A percentile compares a stretch with the other conserved stretches of the same genome.
Evolutionary conservation across 2,113 vertebrate genomes (phyloP).

Genomic region (Podarcis cretensis): DNA sequence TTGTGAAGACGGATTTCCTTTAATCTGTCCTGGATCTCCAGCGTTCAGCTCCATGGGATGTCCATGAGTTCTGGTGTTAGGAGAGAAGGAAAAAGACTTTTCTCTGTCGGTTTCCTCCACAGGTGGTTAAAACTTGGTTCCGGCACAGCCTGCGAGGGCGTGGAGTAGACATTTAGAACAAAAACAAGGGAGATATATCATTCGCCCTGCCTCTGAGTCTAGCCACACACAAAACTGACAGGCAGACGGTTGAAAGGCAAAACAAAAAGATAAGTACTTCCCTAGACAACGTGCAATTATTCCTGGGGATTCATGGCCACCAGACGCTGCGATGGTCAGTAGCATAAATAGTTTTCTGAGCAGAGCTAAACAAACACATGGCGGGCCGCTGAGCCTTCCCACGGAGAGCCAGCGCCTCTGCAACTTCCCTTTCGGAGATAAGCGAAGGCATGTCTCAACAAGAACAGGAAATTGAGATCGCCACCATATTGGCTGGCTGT

Average conservation of each 20-base stretch:
- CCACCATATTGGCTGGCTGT: background rate
- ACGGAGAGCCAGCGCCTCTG: too few relatives aligned
- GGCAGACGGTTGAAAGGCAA: background rate
- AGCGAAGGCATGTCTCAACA: background rate
- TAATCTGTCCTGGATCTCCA: too few relatives aligned
- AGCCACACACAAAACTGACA: background rate
- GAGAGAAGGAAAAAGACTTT: too few relatives aligned
- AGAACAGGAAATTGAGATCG: background rate
- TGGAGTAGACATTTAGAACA: background rate
- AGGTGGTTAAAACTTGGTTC: background rate
- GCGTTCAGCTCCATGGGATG: too few relatives aligned
- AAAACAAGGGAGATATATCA: background rate
- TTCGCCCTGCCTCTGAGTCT: background rate
- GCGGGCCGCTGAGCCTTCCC: background rate
- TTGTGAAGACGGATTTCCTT: too few relatives aligned
- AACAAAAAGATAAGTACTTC: background rate
- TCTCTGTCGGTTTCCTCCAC: too few relatives aligned
- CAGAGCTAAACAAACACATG: background rate
- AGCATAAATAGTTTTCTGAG: background rate
- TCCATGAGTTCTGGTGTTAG: too few relatives aligned
- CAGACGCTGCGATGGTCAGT: background rate
- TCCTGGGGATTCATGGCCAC: background rate
- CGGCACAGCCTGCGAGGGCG: background rate
- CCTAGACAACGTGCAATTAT: background rate
- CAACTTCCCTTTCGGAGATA: background rate